A percentile compares a stretch with the other conserved stretches of the same genome.
phyloP scores from a whole-genome alignment of 2,888 invertebrate species.

The Polydrusus pterygomalis region DNA sequence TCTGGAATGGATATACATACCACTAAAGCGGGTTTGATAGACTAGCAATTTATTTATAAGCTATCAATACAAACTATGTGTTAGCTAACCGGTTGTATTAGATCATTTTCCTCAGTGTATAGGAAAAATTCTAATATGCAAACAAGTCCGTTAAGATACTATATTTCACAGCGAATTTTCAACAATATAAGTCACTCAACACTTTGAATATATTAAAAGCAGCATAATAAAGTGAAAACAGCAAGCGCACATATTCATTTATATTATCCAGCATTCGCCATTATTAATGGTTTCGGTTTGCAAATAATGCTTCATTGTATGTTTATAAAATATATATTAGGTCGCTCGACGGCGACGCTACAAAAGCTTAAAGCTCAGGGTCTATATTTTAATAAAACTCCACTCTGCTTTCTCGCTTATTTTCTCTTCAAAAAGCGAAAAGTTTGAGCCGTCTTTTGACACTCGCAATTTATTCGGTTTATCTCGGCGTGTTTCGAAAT shows the following conservation, averaged over 20 bases:
- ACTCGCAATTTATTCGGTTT: slow-evolving; percentile 59
- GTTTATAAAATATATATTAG: slow-evolving; percentile 56
- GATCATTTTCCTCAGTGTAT: no score
- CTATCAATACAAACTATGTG: no score
- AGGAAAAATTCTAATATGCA: slow-evolving; percentile 1
- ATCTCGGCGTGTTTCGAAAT: slow-evolving; percentile 57
- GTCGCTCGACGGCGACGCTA: slow-evolving; percentile 49
- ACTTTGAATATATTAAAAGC: slow-evolving; percentile 12
- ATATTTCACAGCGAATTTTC: neutral
- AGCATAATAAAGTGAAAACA: slow-evolving; percentile 13
- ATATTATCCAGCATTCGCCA: slow-evolving; percentile 48
- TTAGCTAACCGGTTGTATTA: no score
- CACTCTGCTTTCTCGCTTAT: slow-evolving; percentile 50
- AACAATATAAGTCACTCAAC: slow-evolving; percentile 20
- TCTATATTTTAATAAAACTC: slow-evolving; percentile 53
- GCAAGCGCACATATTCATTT: slow-evolving; percentile 32
- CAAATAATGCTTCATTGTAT: slow-evolving; percentile 58
- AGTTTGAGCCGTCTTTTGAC: slow-evolving; percentile 51
- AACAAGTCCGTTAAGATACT: slow-evolving; percentile 13
- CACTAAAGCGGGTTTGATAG: no score
- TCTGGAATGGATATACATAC: no score
- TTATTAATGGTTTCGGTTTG: slow-evolving; percentile 59
- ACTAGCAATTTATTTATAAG: no score
- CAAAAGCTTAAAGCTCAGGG: slow-evolving; percentile 51
- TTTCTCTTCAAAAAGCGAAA: slow-evolving; percentile 48